Evolutionary conservation across 2,888 invertebrate species (phyloP), one percentile per base, ranked within the genome.

Genomic region (Antitype chi): DNA sequence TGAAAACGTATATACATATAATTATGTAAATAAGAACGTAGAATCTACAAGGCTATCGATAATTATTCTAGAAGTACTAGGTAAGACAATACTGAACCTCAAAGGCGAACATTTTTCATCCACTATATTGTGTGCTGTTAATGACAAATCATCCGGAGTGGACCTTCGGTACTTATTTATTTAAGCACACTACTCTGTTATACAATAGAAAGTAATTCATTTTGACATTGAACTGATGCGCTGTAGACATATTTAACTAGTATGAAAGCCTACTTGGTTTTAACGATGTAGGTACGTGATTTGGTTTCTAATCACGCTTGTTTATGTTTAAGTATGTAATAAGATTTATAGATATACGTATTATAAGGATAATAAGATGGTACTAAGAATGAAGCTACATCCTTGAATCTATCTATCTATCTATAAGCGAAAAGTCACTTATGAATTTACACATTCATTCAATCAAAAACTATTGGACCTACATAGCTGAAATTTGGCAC

Each of bases 151-250:
- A 23, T 63, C 53, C 25, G 1, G 2, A 85, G 20, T 76, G n/a
- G 69, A 6, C 76, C 82, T 85, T 82, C 85, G 70, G 71, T n/a
- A 49, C 9, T 11, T 15, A 70, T 43, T 62, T 72, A 49, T n/a
- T 13, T 9, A 62, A 43, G 53, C 49, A 57, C 55, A 52, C 53
- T 55, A 25, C 25, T 71, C 70, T 70, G 60, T 63, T 85, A 70
- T 76, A 74, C 85, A 89, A 89, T 89, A 86, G 89, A 90, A 88
- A 89, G 89, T 90, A 79, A 89, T 85, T 86, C 76, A 84, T 71
- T 81, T 76, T 87, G 84, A 77, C 85, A 87, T 84, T 87, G 84
- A 87, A 80, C 76, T 78, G 76, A 80, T 84, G 77, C 81, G 66
- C 38, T 25, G 80, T n/a, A 72, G 28, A 59, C 66, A 52, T 66